Percentiles rank a stretch among this genome's conserved stretches.
These are phyloP conservation scores for Netelia virgata DNA, from an alignment of 2,888 invertebrate genomes.

Conservation along the genomic window DNA sequence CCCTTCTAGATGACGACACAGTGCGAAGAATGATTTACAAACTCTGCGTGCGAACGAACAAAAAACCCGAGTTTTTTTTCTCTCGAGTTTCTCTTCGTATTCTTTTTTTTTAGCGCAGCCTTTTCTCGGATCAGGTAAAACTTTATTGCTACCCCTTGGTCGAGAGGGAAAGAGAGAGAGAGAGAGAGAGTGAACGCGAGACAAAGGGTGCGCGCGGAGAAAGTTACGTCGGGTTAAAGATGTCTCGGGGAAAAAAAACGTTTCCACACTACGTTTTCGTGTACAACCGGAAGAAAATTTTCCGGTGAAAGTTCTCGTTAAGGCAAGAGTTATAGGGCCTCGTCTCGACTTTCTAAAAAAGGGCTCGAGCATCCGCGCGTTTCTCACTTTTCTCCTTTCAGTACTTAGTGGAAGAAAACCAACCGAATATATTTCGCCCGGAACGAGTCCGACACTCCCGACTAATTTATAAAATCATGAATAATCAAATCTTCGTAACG, in stretches of 20 bases:
- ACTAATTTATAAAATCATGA: background rate
- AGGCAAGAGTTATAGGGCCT: conserved; percentile 56
- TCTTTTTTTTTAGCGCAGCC: conserved; percentile 60
- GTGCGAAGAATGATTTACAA: conserved; percentile 75
- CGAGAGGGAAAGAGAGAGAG: conserved; percentile 13
- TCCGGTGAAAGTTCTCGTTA: conserved; percentile 55
- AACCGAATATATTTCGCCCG: background rate
- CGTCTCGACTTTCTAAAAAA: conserved; percentile 63
- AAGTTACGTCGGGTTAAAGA: conserved; percentile 65
- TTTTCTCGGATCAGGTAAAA: conserved; percentile 62
- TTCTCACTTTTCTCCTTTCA: conserved; percentile 19
- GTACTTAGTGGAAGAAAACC: background rate
- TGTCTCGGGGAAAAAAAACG: conserved; percentile 23
- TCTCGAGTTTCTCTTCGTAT: conserved; percentile 70
- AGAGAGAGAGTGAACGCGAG: conserved; percentile 14
- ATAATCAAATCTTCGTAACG: too few relatives aligned
- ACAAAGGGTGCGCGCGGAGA: conserved; percentile 69
- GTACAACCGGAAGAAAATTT: conserved; percentile 43
- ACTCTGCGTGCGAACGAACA: conserved; percentile 57
- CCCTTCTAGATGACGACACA: conserved; percentile 20
- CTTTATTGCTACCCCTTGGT: conserved; percentile 66
- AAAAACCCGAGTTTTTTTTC: conserved; percentile 52
- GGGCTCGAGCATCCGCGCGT: conserved; percentile 16
- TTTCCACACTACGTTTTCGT: conserved; percentile 14
- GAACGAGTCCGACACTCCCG: too few relatives aligned